Evolutionary conservation across 2,888 invertebrate genomes (phyloP), one percentile per base, ranked within the genome.

Genomic region (Ditula angustiorana): DNA sequence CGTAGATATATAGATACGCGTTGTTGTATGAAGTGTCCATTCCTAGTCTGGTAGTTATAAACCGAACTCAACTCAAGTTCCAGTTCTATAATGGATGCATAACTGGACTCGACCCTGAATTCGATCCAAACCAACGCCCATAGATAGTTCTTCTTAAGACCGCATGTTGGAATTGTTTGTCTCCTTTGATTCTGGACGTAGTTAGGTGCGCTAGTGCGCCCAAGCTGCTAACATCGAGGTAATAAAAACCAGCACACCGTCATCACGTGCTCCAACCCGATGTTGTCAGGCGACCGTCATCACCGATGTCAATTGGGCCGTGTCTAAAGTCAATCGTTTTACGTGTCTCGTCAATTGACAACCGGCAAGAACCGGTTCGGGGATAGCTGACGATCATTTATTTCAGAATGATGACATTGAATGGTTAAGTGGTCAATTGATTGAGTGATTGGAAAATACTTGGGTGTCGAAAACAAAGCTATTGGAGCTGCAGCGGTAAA

Each of bases 311-410:
- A 71, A 73, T 75, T 73, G 76, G 71, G 75, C 71, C 70, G 78
- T 80, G 86, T 86, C 85, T 81, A 74, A 78, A 77, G 86, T 86
- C 86, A 85, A 85, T 79, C 73, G 76, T 70, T 79, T 82, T 73
- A 80, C 75, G 69, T 74, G 69, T 68, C 66, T 67, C 68, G 70
- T 71, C 79, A 84, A 84, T 80, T 79, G 79, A 66, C 19, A 69
- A 71, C 82, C 79, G 77, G 80, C 68, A 61, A 1, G n/a, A 73
- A 77, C 82, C 76, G 77, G 86, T 72, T 69, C 64, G 21, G 35
- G 33, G 55, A 19, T 23, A 21, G 16, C 19, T 33, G 55, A 56
- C 35, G 37, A 33, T 50, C 60, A 64, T 47, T 61, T 28, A 44
- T 21, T 44, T 41, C 23, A 37, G 41, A 47, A 53, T 53, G 47